Evolutionary conservation across 2,888 invertebrate species (phyloP).

Genomic region (Apotomis turbidana): DNA sequence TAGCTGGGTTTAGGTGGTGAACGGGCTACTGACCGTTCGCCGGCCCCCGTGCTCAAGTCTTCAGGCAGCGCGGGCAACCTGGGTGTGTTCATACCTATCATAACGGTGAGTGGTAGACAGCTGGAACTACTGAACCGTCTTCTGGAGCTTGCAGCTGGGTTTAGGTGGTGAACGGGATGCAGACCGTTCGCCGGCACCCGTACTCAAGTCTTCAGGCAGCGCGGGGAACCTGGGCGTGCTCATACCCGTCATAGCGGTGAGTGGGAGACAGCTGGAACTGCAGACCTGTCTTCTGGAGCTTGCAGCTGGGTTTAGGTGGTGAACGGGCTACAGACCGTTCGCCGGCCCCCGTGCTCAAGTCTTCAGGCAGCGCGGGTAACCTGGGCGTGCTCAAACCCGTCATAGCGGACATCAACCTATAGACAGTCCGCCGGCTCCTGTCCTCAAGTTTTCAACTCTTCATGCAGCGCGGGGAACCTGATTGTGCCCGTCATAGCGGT

Average conservation of each 20-base stretch:
- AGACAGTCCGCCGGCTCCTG: slow-evolving; percentile 36
- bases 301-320: slow-evolving; percentile 97
- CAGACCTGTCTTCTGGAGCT: no score
- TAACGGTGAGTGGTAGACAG: slow-evolving; percentile 86
- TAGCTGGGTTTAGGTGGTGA: slow-evolving; percentile 98
- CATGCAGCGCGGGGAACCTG: slow-evolving; percentile 97
- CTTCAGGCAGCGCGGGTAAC: slow-evolving; percentile 98
- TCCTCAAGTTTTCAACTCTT: slow-evolving; percentile 86
- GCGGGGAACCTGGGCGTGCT: slow-evolving; percentile 98
- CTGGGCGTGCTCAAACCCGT: slow-evolving; percentile 99
- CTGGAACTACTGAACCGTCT: slow-evolving; percentile 92
- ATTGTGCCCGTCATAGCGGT: slow-evolving; percentile 99
- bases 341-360: slow-evolving; percentile 89
- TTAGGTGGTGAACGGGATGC: no score
- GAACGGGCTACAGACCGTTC: slow-evolving; percentile 97
- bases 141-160: slow-evolving; percentile 46
- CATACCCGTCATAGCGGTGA: slow-evolving; percentile 97
- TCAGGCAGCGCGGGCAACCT: slow-evolving; percentile 98
- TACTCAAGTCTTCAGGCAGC: slow-evolving; percentile 93
- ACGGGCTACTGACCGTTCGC: slow-evolving; percentile 95
- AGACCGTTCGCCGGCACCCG: slow-evolving; percentile 37
- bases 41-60: slow-evolving; percentile 89
- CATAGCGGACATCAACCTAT: slow-evolving; percentile 88
- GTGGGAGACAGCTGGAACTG: slow-evolving; percentile 80
- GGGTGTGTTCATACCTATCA: slow-evolving; percentile 98